phyloP scores from a whole-genome alignment of 2,888 invertebrate genomes.

The Ophion ellenae region DNA sequence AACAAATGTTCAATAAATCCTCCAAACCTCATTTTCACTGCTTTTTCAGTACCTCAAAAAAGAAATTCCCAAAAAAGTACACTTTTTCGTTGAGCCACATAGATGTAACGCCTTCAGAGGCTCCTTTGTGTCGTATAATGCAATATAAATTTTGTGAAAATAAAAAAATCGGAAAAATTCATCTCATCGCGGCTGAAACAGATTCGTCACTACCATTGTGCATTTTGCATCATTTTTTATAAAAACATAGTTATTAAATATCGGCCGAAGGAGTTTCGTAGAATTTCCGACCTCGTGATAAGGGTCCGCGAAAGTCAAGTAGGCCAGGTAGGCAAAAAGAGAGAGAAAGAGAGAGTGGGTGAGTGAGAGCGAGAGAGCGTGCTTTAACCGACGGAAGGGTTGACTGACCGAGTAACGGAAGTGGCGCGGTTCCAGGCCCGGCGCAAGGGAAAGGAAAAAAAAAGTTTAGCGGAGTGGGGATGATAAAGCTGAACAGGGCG shows the following conservation, averaged over 20 bases:
- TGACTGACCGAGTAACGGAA: constrained; percentile 62
- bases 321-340: neutral
- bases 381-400: constrained; percentile 33
- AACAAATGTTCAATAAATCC: no score
- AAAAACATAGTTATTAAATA: neutral
- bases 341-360: no score
- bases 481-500: constrained; percentile 25
- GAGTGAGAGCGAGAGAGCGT: neutral
- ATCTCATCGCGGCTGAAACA: no score
- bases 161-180: no score
- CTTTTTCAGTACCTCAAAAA: no score
- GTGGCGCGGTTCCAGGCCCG: constrained; percentile 36
- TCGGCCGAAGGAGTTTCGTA: neutral
- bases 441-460: neutral
- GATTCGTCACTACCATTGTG: no score
- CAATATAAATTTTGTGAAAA: no score
- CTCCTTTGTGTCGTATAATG: no score
- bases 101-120: no score
- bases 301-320: constrained; percentile 16
- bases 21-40: no score
- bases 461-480: constrained; percentile 15
- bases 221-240: constrained; percentile 2
- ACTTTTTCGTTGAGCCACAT: no score
- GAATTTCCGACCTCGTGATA: constrained; percentile 30
- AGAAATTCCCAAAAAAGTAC: no score